Evolutionary conservation across 1,140 invertebrate genomes (phyloP), one percentile per base, ranked within the genome.

Genomic region (Cepaea nemoralis): DNA sequence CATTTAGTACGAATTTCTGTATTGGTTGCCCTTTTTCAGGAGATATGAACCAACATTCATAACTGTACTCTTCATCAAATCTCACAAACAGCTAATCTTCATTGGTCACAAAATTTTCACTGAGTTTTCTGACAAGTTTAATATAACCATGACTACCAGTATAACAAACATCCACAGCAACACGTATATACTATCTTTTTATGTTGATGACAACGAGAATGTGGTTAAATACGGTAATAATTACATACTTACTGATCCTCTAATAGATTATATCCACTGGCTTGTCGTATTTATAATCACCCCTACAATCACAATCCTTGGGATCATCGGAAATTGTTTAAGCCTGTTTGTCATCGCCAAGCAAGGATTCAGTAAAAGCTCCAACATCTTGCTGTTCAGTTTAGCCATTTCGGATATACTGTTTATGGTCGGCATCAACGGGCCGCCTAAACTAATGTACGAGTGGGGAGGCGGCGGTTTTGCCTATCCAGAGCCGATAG

Each of bases 381-480:
- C 77, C 16, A 69, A 79, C 40, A 79, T 79, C 37, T 35, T n/a
- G n/a, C 63, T 79, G 0, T 67, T 79, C 16, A 42, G 8, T 35
- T 42, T 79, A 6, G 77, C 77, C 24, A 27, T 79, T 19, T 79
- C 77, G 12, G 77, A 79, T 24, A 67, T 79, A 19, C 12, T 42
- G 31, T 79, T 27, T 63, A 67, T 79, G 59, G 27, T 79, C 33
- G 77, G 77, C 0, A 39, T 42, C 10, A 67, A 79, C 22, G 42
- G 77, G 14, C 35, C 42, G 0, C 31, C 39, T 2, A 79, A 79
- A 50, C 10, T 79, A 2, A 40, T 79, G 5, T 79, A 79, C n/a
- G 35, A 67, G 39, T 79, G 35, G 39, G 66, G 77, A 1, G 2
- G 63, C 1, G 66, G 42, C 27, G 77, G 77, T 2, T 69, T 79